Evolutionary conservation across 2,888 invertebrate species (phyloP), one percentile per base, ranked within the genome.

Genomic region (Drosophila subsilvestris): DNA sequence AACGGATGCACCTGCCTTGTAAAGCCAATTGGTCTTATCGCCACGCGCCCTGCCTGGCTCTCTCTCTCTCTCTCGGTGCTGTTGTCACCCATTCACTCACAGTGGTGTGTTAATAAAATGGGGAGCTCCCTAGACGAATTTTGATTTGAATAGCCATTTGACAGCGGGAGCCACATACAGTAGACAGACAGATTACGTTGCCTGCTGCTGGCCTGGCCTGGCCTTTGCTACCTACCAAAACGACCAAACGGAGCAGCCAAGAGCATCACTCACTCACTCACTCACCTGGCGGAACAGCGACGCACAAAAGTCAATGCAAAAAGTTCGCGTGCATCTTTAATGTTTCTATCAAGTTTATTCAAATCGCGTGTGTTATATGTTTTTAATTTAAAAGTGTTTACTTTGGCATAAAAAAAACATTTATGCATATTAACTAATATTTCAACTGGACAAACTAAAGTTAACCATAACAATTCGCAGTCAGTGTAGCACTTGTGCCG

Each of bases 401-500:
- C 1, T 37, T 37, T 37, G 14, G 7, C 1, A 37, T 25, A 1
- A 7, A n/a, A 2, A 37, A 6, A 37, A n/a, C n/a, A n/a, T n/a
- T n/a, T n/a, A 37, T n/a, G 14, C 7, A 37, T 37, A 14, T 37
- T 37, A n/a, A 37, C 7, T 7, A n/a, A 2, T 2, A 37, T 7
- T n/a, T 14, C 37, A 32, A 12, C 12, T 7, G 2, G 7, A 37
- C n/a, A 6, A 37, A 6, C 14, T 27, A 32, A 50, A 27, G 22
- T 45, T 17, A 42, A 55, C 18, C 61, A 68, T 69, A 55, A 59
- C 48, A 88, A 72, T 76, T 86, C 29, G 70, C 62, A 58, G 51
- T 17, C 71, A 83, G 78, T 83, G 86, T 83, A 74, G 85, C 83
- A 83, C 83, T 83, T 83, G 86, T 83, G 83, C 76, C 74, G 83